These are phyloP conservation scores for Pantelozetes paolii DNA, from an alignment of 2,888 invertebrate species.

Conservation along the genomic window DNA sequence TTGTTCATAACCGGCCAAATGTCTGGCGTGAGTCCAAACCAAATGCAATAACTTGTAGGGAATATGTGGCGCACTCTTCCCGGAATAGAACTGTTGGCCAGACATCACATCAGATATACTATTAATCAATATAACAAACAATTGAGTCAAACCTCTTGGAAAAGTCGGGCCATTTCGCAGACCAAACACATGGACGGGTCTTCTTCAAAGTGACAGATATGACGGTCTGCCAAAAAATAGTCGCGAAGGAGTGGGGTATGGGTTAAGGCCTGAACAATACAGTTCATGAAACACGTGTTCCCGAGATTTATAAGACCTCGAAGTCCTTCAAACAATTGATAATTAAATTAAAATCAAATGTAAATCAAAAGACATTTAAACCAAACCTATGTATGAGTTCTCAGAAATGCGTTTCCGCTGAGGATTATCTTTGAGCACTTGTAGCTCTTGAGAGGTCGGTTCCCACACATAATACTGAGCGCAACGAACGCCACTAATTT, in stretches of 20 bases:
- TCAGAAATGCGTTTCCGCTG: conserved; percentile 73
- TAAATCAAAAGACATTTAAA: not conserved
- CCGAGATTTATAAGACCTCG: conserved; percentile 92
- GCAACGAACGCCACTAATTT: conserved; percentile 48
- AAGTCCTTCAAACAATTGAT: conserved; percentile 60
- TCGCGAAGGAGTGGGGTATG: conserved; percentile 91
- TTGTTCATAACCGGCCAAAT: conserved; percentile 91
- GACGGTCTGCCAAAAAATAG: conserved; percentile 89
- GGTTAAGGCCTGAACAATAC: conserved; percentile 89
- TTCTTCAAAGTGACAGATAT: conserved; percentile 66
- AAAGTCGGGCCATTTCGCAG: conserved; percentile 89
- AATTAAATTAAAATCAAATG: not conserved
- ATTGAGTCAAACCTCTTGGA: conserved; percentile 66
- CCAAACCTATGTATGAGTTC: conserved; percentile 70
- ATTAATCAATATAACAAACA: conserved; percentile 8
- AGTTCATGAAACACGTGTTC: conserved; percentile 98
- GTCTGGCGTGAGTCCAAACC: conserved; percentile 93
- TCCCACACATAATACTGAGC: conserved; percentile 69
- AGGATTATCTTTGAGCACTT: conserved; percentile 68
- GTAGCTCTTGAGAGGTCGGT: conserved; percentile 70
- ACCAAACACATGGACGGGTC: conserved; percentile 78
- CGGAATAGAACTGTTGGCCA: conserved; percentile 79
- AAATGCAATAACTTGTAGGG: conserved; percentile 82
- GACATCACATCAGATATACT: not conserved
- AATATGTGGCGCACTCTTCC: conserved; percentile 78